Conservation (phyloP, 2,888 invertebrate genomes). For the Cistogaster globosa region DNA sequence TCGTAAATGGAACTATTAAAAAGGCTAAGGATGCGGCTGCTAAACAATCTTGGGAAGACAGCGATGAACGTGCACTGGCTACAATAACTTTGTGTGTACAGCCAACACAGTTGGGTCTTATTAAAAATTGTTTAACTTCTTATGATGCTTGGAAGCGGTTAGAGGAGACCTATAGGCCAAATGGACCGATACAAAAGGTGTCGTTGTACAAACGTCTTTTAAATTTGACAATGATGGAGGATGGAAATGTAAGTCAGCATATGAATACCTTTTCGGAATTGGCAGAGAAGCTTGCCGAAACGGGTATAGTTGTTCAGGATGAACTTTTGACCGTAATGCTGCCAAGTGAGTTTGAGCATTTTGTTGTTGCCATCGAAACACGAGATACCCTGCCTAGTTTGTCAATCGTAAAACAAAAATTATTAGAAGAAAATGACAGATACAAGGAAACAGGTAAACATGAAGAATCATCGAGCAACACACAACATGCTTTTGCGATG, state of each 20-base stretch:
- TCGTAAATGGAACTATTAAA: too few relatives aligned
- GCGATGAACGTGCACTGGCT: constrained; percentile 42
- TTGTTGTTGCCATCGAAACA: too few relatives aligned
- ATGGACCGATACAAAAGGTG: constrained; percentile 59
- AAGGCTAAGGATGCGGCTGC: neutral
- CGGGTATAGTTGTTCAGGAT: constrained; percentile 40
- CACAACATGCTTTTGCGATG: constrained; percentile 46
- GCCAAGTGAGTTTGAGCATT: too few relatives aligned
- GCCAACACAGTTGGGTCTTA: constrained; percentile 35
- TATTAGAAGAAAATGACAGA: constrained; percentile 49
- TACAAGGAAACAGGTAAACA: constrained; percentile 21
- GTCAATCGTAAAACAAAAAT: constrained; percentile 52
- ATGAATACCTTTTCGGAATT: constrained; percentile 48
- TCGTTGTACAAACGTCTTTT: constrained; percentile 67
- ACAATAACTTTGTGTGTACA: constrained; percentile 36
- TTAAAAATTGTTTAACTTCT: constrained; percentile 42
- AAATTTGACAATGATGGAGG: constrained; percentile 16
- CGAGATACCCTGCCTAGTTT: too few relatives aligned
- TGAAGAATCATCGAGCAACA: neutral
- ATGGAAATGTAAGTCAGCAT: constrained; percentile 11
- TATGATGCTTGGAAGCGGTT: constrained; percentile 44
- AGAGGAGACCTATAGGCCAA: constrained; percentile 42
- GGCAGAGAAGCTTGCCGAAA: constrained; percentile 48
- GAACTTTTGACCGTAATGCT: constrained; percentile 52
- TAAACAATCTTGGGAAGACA: constrained; percentile 12